Evolutionary conservation across 2,113 vertebrate genomes (phyloP), one percentile per base, ranked within the genome.

Genomic region (Orycteropus afer): DNA sequence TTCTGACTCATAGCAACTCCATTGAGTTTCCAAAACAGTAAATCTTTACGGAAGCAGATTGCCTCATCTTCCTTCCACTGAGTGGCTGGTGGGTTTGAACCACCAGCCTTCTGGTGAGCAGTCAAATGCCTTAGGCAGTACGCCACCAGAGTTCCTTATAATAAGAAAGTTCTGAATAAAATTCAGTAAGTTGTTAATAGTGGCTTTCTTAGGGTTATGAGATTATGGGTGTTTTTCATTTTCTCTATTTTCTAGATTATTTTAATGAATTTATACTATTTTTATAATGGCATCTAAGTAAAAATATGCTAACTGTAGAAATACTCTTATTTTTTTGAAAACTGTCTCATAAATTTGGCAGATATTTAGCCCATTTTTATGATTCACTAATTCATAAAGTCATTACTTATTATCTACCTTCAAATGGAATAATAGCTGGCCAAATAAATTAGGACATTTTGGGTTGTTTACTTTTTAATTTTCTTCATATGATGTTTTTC

Each of bases 311-410:
- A 8, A 6, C 45, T 90, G 32, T 82, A 20, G 82, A 94, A 69
- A 61, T 90, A 25, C 3, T 74, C 55, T 92, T 59, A 11, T 95
- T 45, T 76, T 88, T 92, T 94, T 67, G 42, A 82, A 88, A 91
- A 25, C 29, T 4, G 2, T 89, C 37, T 90, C 53, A 65, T 84
- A 77, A 77, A 90, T 65, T 95, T 82, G 20, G 17, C 45, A 71
- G 13, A 5, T 73, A 82, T 63, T 32, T 47, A 69, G n/a, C 86
- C n/a, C 57, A 76, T 90, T 94, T 92, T 82, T 42, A 53, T 92
- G 47, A 71, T 89, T 94, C 47, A 40, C 79, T 89, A 79, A 79
- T 73, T 82, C 37, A 82, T 78, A 94, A 76, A 42, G 57, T 73
- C 71, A 77, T 87, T 63, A 49, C n/a, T 61, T 97, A 23, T 83